Conservation (phyloP, 1,140 invertebrate genomes). For the Copidosoma floridanum region DNA sequence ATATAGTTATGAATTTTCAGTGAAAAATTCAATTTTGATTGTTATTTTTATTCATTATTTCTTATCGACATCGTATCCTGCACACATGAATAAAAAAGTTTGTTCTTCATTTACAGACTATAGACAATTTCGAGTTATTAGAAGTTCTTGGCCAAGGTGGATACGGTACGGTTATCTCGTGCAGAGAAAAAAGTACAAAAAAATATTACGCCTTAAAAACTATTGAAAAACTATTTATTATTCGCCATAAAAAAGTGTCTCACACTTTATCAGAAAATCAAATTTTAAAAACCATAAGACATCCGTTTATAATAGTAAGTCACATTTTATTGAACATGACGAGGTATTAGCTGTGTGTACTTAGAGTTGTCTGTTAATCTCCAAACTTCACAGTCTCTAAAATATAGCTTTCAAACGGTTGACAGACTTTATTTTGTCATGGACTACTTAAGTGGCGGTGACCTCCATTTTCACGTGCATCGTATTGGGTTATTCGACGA, state of each 20-base stretch:
- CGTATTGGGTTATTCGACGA: conserved; percentile 90
- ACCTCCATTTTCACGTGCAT: conserved; percentile 97
- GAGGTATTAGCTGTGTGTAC: too few species aligned
- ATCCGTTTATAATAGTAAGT: conserved; percentile 97
- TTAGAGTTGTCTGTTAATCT: too few species aligned
- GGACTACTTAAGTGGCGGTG: conserved; percentile 99
- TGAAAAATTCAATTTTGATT: not conserved
- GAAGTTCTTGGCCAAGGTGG: conserved; percentile 99
- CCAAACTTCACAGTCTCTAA: conserved; percentile 78
- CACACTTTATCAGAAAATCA: conserved; percentile 98
- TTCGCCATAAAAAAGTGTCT: conserved; percentile 97
- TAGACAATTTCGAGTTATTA: conserved; percentile 92
- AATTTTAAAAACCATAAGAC: conserved; percentile 93
- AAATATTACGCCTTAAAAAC: conserved; percentile 99
- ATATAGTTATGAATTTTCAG: too few species aligned
- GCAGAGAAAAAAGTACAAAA: conserved; percentile 90
- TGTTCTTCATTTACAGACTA: conserved; percentile 67
- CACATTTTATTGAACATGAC: too few species aligned
- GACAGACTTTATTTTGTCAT: conserved; percentile 99
- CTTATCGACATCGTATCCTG: too few species aligned
- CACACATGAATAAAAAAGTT: conserved; percentile 53
- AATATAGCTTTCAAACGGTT: conserved; percentile 98
- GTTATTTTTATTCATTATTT: not conserved
- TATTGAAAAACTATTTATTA: conserved; percentile 97
- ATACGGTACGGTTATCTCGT: conserved; percentile 99